Evolutionary conservation across 2,888 invertebrate species (phyloP).

Genomic region (Pristionchus mayeri): DNA sequence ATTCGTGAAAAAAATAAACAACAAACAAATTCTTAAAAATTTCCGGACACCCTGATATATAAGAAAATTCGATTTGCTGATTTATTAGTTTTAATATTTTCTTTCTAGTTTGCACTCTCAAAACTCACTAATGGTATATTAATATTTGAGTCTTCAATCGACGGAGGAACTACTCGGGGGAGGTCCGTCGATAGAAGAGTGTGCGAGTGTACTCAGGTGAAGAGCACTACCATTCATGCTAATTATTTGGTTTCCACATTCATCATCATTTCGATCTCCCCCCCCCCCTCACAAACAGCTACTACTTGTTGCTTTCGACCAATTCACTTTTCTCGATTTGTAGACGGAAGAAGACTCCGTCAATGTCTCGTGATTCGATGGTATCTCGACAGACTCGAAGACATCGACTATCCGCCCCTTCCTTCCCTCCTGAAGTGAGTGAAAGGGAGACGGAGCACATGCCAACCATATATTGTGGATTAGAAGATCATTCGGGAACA

Average conservation of each 20-base stretch:
- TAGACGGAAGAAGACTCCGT: constrained; percentile 45
- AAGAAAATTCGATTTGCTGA: too few species aligned
- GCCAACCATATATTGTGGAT: too few species aligned
- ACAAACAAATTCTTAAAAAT: too few species aligned
- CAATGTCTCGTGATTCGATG: background rate
- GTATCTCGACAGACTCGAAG: background rate
- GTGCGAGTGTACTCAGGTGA: constrained; percentile 3
- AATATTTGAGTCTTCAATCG: constrained; percentile 42
- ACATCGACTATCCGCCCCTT: constrained; percentile 48
- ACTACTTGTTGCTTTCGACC: background rate
- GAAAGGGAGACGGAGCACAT: background rate
- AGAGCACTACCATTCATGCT: background rate
- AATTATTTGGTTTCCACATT: background rate
- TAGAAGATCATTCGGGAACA: too few species aligned
- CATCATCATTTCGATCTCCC: too few species aligned
- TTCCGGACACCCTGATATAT: too few species aligned
- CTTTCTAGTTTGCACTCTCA: too few species aligned
- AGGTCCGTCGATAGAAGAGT: constrained; percentile 20
- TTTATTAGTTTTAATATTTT: too few species aligned
- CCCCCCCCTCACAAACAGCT: background rate
- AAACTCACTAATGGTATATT: too few species aligned
- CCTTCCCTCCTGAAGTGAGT: constrained; percentile 5
- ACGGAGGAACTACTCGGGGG: constrained; percentile 47
- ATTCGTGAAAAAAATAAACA: too few species aligned
- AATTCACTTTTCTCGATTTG: background rate